Conservation (phyloP, 2,113 vertebrate species). For the Podilymbus podiceps region DNA sequence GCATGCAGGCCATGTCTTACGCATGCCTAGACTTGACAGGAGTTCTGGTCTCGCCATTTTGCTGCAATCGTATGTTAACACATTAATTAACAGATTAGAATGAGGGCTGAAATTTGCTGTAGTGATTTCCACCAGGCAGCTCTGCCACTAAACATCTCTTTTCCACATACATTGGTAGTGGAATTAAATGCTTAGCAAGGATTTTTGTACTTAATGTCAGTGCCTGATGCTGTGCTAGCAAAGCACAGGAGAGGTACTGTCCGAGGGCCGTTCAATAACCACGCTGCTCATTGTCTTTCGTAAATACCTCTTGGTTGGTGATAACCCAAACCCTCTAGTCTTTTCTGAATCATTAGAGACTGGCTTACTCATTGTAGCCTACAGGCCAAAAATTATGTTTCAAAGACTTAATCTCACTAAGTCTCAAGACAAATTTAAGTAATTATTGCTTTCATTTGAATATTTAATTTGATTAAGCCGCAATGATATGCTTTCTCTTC, state of each 20-base stretch:
- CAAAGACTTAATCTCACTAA: slow-evolving; percentile 63
- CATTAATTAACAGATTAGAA: slow-evolving; percentile 59
- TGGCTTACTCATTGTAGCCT: slow-evolving; percentile 50
- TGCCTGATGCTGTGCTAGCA: not conserved
- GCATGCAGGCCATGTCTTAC: not conserved
- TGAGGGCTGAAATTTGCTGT: not conserved
- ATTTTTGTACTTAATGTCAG: not conserved
- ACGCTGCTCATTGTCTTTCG: not conserved
- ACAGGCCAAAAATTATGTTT: slow-evolving; percentile 55
- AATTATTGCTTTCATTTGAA: slow-evolving; percentile 67
- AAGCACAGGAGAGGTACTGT: not conserved
- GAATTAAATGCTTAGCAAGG: not conserved
- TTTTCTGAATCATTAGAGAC: slow-evolving; percentile 30
- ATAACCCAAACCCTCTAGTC: not conserved
- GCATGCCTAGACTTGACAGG: not conserved
- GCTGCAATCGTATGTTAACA: not conserved
- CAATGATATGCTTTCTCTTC: slow-evolving; percentile 26
- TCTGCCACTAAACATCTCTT: not conserved
- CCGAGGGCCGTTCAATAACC: not conserved
- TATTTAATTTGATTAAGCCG: slow-evolving; percentile 68
- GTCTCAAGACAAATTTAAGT: slow-evolving; percentile 66
- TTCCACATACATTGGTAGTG: not conserved
- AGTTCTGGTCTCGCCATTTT: not conserved
- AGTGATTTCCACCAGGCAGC: not conserved
- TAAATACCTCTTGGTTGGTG: slow-evolving; percentile 27